Conservation (phyloP, 2,113 vertebrate species). For the Neofelis nebulosa region DNA sequence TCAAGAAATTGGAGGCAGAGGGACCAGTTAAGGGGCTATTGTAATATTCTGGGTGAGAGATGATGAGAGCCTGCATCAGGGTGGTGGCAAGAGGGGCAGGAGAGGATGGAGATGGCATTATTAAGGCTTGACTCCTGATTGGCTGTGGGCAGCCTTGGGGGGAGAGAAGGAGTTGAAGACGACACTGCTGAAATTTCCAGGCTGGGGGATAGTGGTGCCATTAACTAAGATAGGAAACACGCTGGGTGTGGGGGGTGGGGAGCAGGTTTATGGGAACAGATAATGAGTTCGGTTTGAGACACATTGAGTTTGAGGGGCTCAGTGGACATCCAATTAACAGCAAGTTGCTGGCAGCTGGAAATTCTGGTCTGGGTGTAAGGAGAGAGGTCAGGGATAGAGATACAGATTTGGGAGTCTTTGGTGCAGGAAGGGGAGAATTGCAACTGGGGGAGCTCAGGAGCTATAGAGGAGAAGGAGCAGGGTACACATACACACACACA, state of each 20-base stretch:
- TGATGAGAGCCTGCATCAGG: slow-evolving; percentile 17
- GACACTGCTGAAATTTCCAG: slow-evolving; percentile 11
- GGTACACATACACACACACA: neutral
- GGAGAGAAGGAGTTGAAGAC: slow-evolving; percentile 17
- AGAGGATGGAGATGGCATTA: neutral
- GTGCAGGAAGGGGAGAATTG: neutral
- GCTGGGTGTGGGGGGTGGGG: neutral
- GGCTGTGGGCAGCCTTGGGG: neutral
- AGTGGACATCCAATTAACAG: slow-evolving; percentile 50
- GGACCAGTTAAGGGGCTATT: slow-evolving; percentile 43
- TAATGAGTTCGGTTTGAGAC: slow-evolving; percentile 57
- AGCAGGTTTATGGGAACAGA: slow-evolving; percentile 44
- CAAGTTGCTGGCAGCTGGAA: slow-evolving; percentile 51
- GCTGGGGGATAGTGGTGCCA: slow-evolving; percentile 4
- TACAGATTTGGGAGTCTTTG: neutral
- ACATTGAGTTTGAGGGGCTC: slow-evolving; percentile 45
- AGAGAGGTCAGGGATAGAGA: slow-evolving; percentile 52
- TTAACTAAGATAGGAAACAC: slow-evolving; percentile 46
- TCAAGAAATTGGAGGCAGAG: slow-evolving; percentile 52
- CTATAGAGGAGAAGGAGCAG: neutral
- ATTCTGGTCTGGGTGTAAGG: slow-evolving; percentile 54
- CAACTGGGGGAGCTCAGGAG: neutral
- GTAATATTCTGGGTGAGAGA: slow-evolving; percentile 56
- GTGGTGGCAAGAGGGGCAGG: neutral
- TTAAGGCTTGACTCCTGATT: slow-evolving; percentile 52